These are phyloP conservation scores for Amazona vittata DNA, from an alignment of 2,113 vertebrate species.

Conservation along the genomic window DNA sequence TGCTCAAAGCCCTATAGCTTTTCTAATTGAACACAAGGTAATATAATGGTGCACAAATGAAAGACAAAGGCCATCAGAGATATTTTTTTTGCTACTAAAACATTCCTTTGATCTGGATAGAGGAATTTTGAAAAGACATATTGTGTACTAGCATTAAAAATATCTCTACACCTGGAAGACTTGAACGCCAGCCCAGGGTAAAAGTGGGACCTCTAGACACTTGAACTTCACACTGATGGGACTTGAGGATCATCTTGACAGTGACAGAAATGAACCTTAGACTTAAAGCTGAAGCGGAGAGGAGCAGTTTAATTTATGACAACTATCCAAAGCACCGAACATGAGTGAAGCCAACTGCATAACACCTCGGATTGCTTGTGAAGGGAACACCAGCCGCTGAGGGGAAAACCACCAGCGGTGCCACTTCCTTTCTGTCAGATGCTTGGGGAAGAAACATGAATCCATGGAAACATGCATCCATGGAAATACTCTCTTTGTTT, in stretches of 20 bases:
- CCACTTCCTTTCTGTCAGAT: background rate
- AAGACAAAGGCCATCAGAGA: background rate
- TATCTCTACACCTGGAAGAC: background rate
- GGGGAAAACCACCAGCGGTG: background rate
- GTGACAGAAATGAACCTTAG: conserved; percentile 3
- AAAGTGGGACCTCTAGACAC: background rate
- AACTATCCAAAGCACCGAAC: background rate
- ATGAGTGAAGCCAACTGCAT: background rate
- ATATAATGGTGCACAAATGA: background rate
- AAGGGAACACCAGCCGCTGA: background rate
- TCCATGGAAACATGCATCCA: background rate
- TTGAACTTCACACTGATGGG: conserved; percentile 6
- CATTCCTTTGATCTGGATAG: background rate
- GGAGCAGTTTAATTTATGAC: background rate
- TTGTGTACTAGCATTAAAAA: background rate
- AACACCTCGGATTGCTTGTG: background rate
- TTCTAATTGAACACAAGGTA: background rate
- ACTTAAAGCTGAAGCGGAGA: background rate
- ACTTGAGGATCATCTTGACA: background rate
- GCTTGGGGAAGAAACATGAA: background rate
- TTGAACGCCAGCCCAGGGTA: conserved; percentile 12
- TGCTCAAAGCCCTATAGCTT: background rate
- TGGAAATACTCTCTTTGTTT: background rate
- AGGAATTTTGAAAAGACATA: background rate
- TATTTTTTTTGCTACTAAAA: background rate